These are phyloP conservation scores for Drosophila subpulchrella DNA, from an alignment of 1,140 invertebrate species.

Conservation along the genomic window DNA sequence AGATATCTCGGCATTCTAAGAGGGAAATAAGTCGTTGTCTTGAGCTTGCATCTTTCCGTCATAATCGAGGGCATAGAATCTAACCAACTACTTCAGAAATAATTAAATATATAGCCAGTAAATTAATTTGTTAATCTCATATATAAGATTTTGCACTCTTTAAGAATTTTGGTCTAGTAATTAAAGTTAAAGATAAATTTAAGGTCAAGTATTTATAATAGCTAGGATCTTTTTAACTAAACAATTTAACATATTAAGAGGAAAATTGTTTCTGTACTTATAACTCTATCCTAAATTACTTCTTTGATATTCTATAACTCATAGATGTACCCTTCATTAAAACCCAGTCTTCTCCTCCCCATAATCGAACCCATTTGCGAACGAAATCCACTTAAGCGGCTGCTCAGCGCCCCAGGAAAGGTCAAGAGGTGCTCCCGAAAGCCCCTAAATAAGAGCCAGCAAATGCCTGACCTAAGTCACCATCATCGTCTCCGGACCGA, in stretches of 20 bases:
- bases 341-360: not conserved
- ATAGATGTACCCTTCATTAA: not conserved
- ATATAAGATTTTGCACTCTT: no score
- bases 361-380: not conserved
- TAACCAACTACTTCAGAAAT: no score
- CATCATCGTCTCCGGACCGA: slow-evolving; percentile 22
- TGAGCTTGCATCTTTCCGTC: not conserved
- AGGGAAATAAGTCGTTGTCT: not conserved
- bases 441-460: slow-evolving; percentile 14
- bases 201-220: no score
- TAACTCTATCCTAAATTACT: no score
- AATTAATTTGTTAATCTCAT: no score
- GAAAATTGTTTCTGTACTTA: no score
- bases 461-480: slow-evolving; percentile 30
- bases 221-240: no score
- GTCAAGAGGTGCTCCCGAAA: slow-evolving; percentile 24
- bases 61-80: not conserved
- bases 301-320: not conserved
- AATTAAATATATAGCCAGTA: no score
- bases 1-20: slow-evolving; percentile 1
- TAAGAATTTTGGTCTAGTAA: no score
- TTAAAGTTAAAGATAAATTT: no score
- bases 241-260: no score
- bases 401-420: slow-evolving; percentile 1
- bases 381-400: not conserved